phyloP scores from a whole-genome alignment of 2,113 vertebrate genomes.

The Microcebus murinus region DNA sequence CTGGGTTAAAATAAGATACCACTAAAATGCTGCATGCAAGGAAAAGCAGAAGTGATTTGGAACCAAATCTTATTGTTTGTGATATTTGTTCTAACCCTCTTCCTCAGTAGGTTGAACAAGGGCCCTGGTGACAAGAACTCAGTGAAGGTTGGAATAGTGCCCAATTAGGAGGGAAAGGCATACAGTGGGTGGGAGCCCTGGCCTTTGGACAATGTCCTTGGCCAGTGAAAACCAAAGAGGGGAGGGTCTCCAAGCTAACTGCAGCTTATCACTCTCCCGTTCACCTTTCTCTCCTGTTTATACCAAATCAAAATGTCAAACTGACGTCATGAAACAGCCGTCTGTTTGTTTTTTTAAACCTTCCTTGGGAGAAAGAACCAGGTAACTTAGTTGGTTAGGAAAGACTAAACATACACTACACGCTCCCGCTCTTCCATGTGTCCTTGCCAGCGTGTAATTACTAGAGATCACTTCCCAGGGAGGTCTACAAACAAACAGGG shows the following conservation, averaged over 20 bases:
- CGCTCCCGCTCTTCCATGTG: not conserved
- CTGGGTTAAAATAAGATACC: not conserved
- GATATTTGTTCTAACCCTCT: not conserved
- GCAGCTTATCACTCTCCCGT: not conserved
- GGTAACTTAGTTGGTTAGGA: not conserved
- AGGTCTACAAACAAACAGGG: conserved; percentile 8
- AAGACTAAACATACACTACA: not conserved
- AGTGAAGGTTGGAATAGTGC: not conserved
- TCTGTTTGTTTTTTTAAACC: not conserved
- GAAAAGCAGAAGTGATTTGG: not conserved
- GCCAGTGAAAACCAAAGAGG: not conserved
- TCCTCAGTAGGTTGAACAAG: not conserved
- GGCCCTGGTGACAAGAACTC: not conserved
- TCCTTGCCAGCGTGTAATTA: not conserved
- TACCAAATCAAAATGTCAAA: conserved; percentile 34
- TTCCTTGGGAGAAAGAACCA: conserved; percentile 11
- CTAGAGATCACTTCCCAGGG: not conserved
- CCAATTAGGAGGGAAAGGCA: not conserved
- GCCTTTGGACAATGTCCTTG: not conserved
- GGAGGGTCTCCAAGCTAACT: not conserved
- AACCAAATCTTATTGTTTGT: not conserved
- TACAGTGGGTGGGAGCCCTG: accelerated
- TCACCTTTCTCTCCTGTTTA: conserved; percentile 30
- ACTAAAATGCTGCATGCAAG: not conserved
- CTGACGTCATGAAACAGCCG: not conserved